These are phyloP conservation scores for Poeciliopsis gracilis DNA, from an alignment of 2,797 vertebrate genomes.

Conservation along the genomic window DNA sequence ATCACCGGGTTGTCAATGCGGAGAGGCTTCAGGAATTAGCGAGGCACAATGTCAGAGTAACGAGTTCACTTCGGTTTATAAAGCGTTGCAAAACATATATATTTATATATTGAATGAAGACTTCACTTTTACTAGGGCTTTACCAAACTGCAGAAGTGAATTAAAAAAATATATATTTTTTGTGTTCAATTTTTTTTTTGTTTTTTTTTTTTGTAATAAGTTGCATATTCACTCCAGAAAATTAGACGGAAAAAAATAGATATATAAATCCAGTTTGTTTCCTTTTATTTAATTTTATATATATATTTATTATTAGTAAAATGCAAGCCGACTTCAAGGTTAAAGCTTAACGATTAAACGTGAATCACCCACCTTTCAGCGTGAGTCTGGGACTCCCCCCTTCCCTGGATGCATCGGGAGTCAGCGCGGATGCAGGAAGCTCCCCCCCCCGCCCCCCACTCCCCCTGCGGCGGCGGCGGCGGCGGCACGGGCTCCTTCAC, in stretches of 20 bases:
- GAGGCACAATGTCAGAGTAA: slow-evolving; percentile 93
- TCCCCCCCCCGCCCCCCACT: not conserved
- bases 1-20: slow-evolving; percentile 91
- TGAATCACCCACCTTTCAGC: slow-evolving; percentile 84
- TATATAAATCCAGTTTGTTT: slow-evolving; percentile 1
- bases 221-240: not conserved
- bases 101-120: no score
- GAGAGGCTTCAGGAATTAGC: slow-evolving; percentile 92
- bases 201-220: not conserved
- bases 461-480: no score
- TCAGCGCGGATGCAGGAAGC: slow-evolving; percentile 63
- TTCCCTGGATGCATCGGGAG: slow-evolving; percentile 67
- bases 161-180: no score
- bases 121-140: not conserved
- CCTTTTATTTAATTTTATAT: slow-evolving; percentile 2
- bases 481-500: slow-evolving; percentile 35
- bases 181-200: not conserved
- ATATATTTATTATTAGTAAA: no score
- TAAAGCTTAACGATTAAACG: slow-evolving; percentile 67
- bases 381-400: slow-evolving; percentile 74
- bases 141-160: not conserved
- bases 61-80: slow-evolving; percentile 83
- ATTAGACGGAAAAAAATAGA: not conserved
- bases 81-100: not conserved
- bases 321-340: slow-evolving; percentile 53